phyloP scores from a whole-genome alignment of 1,140 invertebrate genomes.

The Pseudachorutes palmiensis region DNA sequence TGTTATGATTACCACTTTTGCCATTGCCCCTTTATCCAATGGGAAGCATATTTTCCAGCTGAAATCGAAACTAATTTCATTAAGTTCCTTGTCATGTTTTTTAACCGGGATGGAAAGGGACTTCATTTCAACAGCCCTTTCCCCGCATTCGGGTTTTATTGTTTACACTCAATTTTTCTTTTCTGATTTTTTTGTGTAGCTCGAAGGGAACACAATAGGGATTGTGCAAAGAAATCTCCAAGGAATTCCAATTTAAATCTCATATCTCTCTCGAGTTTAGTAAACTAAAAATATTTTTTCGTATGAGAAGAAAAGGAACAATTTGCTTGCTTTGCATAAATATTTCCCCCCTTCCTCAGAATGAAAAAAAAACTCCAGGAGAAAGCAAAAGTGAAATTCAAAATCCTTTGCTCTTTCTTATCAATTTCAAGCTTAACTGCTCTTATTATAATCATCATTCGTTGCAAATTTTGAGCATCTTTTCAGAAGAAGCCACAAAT shows the following conservation, averaged over 20 bases:
- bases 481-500: too few species aligned
- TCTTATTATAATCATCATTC: too few species aligned
- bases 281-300: neutral
- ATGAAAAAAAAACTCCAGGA: neutral
- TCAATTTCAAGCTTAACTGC: too few species aligned
- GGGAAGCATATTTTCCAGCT: conserved; percentile 31
- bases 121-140: neutral
- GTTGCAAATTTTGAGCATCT: too few species aligned
- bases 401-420: too few species aligned
- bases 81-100: conserved; percentile 16
- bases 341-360: neutral
- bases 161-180: conserved; percentile 26
- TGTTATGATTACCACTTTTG: conserved; percentile 13
- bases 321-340: neutral
- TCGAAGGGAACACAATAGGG: neutral
- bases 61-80: conserved; percentile 37
- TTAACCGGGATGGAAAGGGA: neutral
- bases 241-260: conserved; percentile 20
- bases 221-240: conserved; percentile 13
- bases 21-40: neutral
- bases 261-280: neutral
- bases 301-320: neutral
- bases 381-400: neutral
- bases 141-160: conserved; percentile 14
- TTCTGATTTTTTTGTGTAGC: neutral